Base-by-base conservation (phyloP, 1,140 invertebrate genomes). In the Drosophila gunungcola region DNA sequence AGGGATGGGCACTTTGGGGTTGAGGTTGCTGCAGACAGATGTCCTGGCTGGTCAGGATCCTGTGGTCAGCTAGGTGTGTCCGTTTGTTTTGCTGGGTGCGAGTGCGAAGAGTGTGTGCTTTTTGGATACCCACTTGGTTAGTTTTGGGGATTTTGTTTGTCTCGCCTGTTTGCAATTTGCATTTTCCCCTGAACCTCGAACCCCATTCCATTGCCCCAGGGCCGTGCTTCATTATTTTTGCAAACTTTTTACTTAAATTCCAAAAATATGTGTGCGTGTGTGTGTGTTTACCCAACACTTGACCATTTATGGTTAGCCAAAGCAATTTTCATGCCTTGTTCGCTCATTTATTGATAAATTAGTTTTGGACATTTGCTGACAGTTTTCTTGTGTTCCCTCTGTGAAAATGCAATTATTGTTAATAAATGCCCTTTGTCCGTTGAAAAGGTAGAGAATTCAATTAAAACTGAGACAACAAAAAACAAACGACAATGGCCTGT, bases 201-300 rank as follows among this genome's bases (percentile, higher is more conserved):
- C 16, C n/a, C n/a, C 27, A 34, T 38, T 27, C 48, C 56, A 46
- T 52, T 39, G 58, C 36, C 84, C 74, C 43, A 45, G 73, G 73
- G 84, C 48, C 67, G 68, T 83, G 79, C 83, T 88, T 83, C 79
- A 88, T 88, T 88, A 88, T 88, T 88, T 88, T 88, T 88, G 83
- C 79, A 88, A 83, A 88, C 79, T 88, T 88, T 83, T 88, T 70
- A 73, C 68, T 72, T 70, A 64, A 70, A 78, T 56, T 51, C 38
- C 41, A 9, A 56, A 38, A 55, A 27, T 54, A 45, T 27, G 6
- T 16, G 25, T 16, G 54, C 29, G 46, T 43, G 38, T 43, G 34
- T 62, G 45, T 67, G 54, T 80, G 51, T 62, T 74, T 55, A 46
- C 70, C 73, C 56, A 76, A 76, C 73, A 77, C 73, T 77, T 77